Percentiles rank a stretch among this genome's conserved stretches.
Evolutionary conservation across 2,797 vertebrate species (phyloP).

Genomic region (Dipus sagitta): DNA sequence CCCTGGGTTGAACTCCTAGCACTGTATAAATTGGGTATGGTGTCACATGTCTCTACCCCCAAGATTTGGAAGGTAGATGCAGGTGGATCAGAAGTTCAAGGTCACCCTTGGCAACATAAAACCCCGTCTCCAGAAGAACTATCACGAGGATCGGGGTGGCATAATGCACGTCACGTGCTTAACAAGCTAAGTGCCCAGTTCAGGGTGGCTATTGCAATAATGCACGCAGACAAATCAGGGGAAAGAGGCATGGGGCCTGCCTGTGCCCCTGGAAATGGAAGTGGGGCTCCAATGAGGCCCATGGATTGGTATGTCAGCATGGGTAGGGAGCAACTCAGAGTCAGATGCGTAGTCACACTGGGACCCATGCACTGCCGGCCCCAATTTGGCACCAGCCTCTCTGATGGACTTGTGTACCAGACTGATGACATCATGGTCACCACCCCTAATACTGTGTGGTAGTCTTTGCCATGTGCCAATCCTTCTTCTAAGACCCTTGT

Average conservation of each 20-base stretch:
- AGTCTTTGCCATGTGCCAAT: neutral
- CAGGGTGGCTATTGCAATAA: neutral
- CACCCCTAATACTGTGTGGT: neutral
- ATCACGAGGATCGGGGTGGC: neutral
- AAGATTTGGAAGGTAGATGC: neutral
- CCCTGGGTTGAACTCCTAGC: neutral
- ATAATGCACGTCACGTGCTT: no score
- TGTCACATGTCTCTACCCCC: neutral
- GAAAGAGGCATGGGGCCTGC: neutral
- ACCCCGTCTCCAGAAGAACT: neutral
- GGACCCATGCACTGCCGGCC: fast-evolving
- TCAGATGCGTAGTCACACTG: neutral
- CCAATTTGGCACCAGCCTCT: neutral
- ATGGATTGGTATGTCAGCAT: neutral
- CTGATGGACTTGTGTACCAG: neutral
- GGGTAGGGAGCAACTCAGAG: neutral
- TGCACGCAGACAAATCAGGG: neutral
- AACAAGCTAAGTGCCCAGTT: neutral
- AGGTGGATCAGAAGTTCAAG: neutral
- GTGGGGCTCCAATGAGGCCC: neutral
- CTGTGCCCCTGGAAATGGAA: neutral
- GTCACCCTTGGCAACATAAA: neutral
- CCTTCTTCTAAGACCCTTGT: neutral
- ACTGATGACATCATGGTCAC: fast-evolving
- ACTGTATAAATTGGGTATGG: neutral